phyloP scores from a whole-genome alignment of 2,113 vertebrate species.

The Neogobius melanostomus region DNA sequence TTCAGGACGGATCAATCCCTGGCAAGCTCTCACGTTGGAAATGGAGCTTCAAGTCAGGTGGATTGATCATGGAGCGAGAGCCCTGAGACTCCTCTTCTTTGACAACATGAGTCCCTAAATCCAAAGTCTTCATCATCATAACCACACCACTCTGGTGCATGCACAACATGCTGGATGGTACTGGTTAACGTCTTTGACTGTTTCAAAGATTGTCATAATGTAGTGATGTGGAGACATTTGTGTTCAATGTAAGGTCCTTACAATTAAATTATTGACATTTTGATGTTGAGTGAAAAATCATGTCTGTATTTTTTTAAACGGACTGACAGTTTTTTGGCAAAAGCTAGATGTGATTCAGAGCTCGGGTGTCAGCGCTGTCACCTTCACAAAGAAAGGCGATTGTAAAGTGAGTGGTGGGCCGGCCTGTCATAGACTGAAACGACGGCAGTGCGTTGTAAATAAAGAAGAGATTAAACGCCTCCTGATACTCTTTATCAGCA shows the following conservation, averaged over 20 bases:
- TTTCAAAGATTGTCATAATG: constrained; percentile 36
- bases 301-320: constrained; percentile 23
- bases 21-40: constrained; percentile 13
- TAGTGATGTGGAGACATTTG: constrained; percentile 47
- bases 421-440: constrained; percentile 25
- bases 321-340: constrained; percentile 16
- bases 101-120: background rate
- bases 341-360: constrained; percentile 22
- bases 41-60: constrained; percentile 17
- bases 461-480: constrained; percentile 43
- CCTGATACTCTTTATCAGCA: constrained; percentile 19
- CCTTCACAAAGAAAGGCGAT: constrained; percentile 34
- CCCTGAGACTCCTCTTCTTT: constrained; percentile 10
- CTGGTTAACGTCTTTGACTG: constrained; percentile 1
- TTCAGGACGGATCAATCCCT: constrained; percentile 10
- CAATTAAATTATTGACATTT: constrained; percentile 34
- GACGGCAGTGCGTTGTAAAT: constrained; percentile 58
- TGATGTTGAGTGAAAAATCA: constrained; percentile 38
- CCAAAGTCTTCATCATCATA: constrained; percentile 16
- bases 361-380: constrained; percentile 27
- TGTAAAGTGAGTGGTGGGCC: constrained; percentile 28
- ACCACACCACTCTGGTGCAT: constrained; percentile 40
- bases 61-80: constrained; percentile 24
- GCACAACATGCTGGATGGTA: constrained; percentile 16
- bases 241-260: constrained; percentile 44